Evolutionary conservation across 2,888 invertebrate genomes (phyloP).

Genomic region (Balanococcus diminutus): DNA sequence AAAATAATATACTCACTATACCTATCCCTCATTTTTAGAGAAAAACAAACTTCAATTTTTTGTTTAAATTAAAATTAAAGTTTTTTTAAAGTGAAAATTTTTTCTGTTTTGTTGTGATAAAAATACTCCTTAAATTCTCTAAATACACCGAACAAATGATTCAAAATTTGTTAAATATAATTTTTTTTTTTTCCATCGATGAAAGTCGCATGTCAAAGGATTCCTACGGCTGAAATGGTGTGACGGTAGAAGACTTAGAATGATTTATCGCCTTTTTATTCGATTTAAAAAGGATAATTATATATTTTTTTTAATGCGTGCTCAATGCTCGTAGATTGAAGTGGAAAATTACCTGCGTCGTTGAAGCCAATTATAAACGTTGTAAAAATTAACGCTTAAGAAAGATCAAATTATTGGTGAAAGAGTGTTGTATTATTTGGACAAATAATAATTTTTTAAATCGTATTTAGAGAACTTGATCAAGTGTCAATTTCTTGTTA

Average conservation of each 20-base stretch:
- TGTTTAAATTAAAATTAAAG: no score
- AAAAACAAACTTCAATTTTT: no score
- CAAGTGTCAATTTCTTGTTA: not conserved
- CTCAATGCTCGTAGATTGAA: not conserved
- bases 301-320: not conserved
- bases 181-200: not conserved
- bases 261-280: not conserved
- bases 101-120: no score
- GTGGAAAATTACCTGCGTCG: not conserved
- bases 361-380: no score
- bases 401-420: not conserved
- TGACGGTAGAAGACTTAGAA: not conserved
- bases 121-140: no score
- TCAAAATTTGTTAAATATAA: not conserved
- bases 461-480: no score
- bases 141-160: not conserved
- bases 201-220: not conserved
- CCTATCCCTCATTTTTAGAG: no score
- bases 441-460: not conserved
- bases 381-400: not conserved
- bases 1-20: no score
- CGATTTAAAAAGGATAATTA: not conserved
- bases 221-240: not conserved
- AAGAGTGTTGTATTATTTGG: not conserved
- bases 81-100: no score